Evolutionary conservation across 92 coral and sea anemone genomes (phyloP).

Genomic region (Porites lobata): DNA sequence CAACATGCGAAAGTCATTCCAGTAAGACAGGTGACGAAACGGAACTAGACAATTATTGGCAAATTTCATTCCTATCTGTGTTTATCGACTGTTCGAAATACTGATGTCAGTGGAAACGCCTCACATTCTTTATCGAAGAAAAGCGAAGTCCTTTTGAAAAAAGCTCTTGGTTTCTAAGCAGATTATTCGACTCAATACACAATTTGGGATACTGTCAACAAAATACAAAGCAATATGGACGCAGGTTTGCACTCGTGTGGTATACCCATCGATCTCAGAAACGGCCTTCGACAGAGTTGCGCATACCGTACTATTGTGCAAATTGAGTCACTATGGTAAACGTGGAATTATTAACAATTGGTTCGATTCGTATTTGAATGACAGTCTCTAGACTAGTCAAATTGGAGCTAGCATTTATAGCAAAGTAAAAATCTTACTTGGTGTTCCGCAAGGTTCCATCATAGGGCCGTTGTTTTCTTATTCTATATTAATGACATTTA

Average conservation of each 20-base stretch:
- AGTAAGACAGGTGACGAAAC: too few relatives aligned
- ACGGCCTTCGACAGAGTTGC: not conserved
- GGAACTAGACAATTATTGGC: too few relatives aligned
- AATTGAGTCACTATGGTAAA: constrained; percentile 26
- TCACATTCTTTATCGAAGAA: not conserved
- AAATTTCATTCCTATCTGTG: too few relatives aligned
- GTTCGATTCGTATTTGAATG: constrained; percentile 23
- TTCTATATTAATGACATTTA: too few relatives aligned
- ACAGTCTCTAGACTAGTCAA: constrained; percentile 17
- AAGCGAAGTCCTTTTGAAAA: not conserved
- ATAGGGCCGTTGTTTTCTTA: too few relatives aligned
- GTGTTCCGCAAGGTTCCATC: constrained; percentile 7
- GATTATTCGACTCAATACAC: constrained; percentile 13
- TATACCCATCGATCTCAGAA: not conserved
- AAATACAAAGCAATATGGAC: not conserved
- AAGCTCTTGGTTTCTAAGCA: constrained; percentile 9
- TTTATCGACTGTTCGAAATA: constrained; percentile 7
- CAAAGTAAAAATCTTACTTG: too few relatives aligned
- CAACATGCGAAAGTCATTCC: too few relatives aligned
- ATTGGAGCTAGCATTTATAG: constrained; percentile 13
- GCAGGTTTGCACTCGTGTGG: not conserved
- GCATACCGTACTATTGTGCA: constrained; percentile 1
- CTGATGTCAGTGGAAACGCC: constrained; percentile 6
- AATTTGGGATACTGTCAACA: constrained; percentile 12
- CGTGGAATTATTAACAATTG: constrained; percentile 16